Conservation (phyloP, 37 sponge, comb jelly and placozoan species). For the Mnemiopsis leidyi region DNA sequence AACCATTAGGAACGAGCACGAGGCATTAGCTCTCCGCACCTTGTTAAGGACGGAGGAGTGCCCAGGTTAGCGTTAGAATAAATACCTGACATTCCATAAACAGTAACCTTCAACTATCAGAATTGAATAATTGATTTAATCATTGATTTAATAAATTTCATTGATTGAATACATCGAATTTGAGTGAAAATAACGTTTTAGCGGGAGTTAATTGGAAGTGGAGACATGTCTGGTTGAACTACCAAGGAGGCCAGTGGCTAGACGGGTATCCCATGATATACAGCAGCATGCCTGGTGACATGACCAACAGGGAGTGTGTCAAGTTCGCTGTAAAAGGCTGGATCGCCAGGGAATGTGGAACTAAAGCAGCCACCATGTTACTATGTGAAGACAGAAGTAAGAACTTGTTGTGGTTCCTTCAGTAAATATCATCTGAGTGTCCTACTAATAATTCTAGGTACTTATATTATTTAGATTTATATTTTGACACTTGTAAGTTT, state of each 20-base stretch:
- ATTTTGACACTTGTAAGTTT: too few relatives aligned
- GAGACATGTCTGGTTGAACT: slow-evolving; percentile 20
- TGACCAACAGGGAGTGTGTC: neutral
- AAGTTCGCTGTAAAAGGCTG: neutral
- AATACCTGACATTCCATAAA: too few relatives aligned
- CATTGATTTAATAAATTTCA: too few relatives aligned
- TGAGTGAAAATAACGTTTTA: too few relatives aligned
- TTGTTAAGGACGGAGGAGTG: neutral
- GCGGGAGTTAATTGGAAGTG: neutral
- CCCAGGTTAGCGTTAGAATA: neutral
- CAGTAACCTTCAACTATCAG: too few relatives aligned
- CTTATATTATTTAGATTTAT: too few relatives aligned
- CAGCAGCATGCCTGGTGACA: neutral
- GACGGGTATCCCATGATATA: slow-evolving; percentile 25
- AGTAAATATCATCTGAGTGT: too few relatives aligned
- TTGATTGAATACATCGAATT: too few relatives aligned
- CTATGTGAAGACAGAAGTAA: slow-evolving; percentile 47
- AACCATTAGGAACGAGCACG: slow-evolving; percentile 22
- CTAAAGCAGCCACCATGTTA: neutral
- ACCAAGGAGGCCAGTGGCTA: neutral
- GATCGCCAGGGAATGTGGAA: neutral
- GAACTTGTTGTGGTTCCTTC: too few relatives aligned
- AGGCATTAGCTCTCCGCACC: neutral
- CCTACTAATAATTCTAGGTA: too few relatives aligned
- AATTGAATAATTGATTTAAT: too few relatives aligned